These are phyloP conservation scores for Sinella curviseta DNA, from an alignment of 1,140 invertebrate species.

Conservation along the genomic window DNA sequence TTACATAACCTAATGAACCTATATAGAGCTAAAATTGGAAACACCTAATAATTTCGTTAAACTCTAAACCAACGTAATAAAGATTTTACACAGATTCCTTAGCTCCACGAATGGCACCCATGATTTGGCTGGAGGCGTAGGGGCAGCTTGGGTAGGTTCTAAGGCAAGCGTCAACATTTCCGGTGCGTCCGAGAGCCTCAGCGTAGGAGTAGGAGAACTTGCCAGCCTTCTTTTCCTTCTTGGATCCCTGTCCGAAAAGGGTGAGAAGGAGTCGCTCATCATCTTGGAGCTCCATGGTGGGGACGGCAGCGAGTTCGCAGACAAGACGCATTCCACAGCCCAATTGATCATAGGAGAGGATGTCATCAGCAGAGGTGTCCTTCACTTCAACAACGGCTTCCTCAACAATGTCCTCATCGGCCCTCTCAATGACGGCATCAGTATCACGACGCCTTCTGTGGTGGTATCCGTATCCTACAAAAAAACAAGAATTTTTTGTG, in stretches of 20 bases:
- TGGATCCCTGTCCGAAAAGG: constrained; percentile 47
- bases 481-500: background rate
- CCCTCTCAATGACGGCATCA: background rate
- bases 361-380: constrained; percentile 41
- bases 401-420: constrained; percentile 19
- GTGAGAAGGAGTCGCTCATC: constrained; percentile 49
- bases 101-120: constrained; percentile 35
- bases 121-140: constrained; percentile 34
- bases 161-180: constrained; percentile 28
- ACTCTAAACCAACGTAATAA: no score
- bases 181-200: constrained; percentile 31
- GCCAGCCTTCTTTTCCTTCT: background rate
- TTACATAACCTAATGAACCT: background rate
- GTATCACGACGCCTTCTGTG: constrained; percentile 36
- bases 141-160: constrained; percentile 35
- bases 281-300: constrained; percentile 39
- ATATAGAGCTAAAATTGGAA: no score
- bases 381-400: constrained; percentile 16
- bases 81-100: constrained; percentile 5
- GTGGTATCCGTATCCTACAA: background rate
- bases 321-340: constrained; percentile 51
- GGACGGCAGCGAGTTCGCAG: constrained; percentile 49
- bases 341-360: constrained; percentile 44
- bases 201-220: constrained; percentile 35
- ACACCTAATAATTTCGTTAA: background rate